These are phyloP conservation scores for Penelope pileata DNA, from an alignment of 2,113 vertebrate genomes.

Conservation along the genomic window DNA sequence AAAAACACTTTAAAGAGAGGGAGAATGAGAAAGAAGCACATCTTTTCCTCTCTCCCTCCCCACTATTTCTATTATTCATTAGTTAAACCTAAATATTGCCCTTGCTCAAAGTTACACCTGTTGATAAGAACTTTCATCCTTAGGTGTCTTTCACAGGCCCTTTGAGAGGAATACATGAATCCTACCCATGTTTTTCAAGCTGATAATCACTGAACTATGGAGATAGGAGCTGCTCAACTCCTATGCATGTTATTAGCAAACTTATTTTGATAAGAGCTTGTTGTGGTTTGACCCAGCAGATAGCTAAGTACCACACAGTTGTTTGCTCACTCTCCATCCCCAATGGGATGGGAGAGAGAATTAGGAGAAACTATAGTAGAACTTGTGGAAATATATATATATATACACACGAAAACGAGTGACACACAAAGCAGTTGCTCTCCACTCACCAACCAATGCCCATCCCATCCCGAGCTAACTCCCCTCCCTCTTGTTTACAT, in stretches of 20 bases:
- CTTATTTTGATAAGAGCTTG: neutral
- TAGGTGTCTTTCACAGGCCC: neutral
- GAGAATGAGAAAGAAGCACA: neutral
- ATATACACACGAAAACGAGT: too few species aligned
- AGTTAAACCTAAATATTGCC: neutral
- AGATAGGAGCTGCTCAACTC: neutral
- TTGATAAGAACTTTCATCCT: neutral
- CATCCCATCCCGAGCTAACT: too few species aligned
- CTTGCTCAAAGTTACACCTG: neutral
- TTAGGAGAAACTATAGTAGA: too few species aligned
- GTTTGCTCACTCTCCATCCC: too few species aligned
- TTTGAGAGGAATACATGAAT: neutral
- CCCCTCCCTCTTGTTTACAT: too few species aligned
- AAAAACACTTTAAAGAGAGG: constrained; percentile 12
- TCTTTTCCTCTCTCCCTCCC: neutral
- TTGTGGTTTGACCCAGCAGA: too few species aligned
- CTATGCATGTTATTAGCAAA: neutral
- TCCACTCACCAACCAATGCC: too few species aligned
- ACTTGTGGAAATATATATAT: too few species aligned
- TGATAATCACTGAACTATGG: neutral
- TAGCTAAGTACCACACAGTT: too few species aligned
- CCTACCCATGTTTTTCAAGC: neutral
- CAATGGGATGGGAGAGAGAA: too few species aligned
- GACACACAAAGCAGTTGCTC: too few species aligned
- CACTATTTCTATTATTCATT: neutral